Percentiles rank a stretch among this genome's conserved stretches.
Conservation (phyloP, 2,888 invertebrate genomes). For the Drosophila meridionalis region DNA sequence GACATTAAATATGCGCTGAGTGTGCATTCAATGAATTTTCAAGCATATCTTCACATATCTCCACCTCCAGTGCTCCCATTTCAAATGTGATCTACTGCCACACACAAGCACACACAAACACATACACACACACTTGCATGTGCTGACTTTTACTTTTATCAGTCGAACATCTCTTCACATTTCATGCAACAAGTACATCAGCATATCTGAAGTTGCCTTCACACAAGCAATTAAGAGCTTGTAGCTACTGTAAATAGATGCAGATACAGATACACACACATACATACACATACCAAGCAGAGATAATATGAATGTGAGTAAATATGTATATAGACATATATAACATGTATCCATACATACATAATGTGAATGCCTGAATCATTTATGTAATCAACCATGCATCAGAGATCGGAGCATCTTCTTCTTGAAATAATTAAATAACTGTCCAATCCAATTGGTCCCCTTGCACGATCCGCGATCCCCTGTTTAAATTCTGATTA, state of each 20-base stretch:
- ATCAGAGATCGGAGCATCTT: conserved; percentile 6
- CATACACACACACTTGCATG: conserved; percentile 8
- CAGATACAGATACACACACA: conserved; percentile 20
- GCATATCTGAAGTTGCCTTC: conserved; percentile 49
- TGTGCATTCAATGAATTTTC: conserved; percentile 46
- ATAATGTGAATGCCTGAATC: conserved; percentile 8
- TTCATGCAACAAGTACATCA: conserved; percentile 46
- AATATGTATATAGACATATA: neutral
- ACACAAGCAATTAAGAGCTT: conserved; percentile 57
- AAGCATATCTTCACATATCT: conserved; percentile 40
- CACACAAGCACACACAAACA: conserved; percentile 31
- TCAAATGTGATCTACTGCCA: conserved; percentile 52
- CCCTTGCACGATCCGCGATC: conserved; percentile 13
- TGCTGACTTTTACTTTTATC: conserved; percentile 57
- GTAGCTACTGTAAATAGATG: conserved; percentile 54
- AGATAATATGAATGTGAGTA: conserved; percentile 8
- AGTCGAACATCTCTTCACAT: conserved; percentile 40
- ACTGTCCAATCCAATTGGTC: conserved; percentile 60
- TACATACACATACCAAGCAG: neutral
- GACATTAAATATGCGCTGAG: conserved; percentile 50
- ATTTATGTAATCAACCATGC: conserved; percentile 30
- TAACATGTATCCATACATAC: conserved; percentile 1
- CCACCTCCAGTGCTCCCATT: conserved; percentile 37
- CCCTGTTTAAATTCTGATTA: conserved; percentile 30
- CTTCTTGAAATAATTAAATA: conserved; percentile 27